A percentile compares a stretch with the other conserved stretches of the same genome.
Evolutionary conservation across 2,113 vertebrate genomes (phyloP).

Genomic region (Pseudopodoces humilis): DNA sequence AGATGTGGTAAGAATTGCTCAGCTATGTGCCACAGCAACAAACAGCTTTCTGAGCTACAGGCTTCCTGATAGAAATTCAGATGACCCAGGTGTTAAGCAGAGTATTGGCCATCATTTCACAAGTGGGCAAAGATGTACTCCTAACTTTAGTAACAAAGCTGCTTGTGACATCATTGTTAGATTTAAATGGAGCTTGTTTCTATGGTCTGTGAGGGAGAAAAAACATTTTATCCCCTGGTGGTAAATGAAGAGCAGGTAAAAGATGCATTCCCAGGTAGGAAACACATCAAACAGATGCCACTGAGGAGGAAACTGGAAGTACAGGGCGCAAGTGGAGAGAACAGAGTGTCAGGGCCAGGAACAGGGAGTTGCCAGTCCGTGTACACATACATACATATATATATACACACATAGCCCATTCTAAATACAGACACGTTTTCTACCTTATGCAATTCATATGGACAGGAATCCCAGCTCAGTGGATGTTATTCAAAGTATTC

Average conservation of each 20-base stretch:
- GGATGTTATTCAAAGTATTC: conserved; percentile 1
- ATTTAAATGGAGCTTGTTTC: background rate
- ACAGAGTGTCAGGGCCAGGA: background rate
- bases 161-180: background rate
- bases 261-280: background rate
- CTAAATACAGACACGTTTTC: background rate
- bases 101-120: background rate
- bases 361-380: background rate
- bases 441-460: background rate
- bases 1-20: background rate
- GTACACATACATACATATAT: no score
- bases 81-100: background rate
- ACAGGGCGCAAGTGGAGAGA: background rate
- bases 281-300: background rate
- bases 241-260: background rate
- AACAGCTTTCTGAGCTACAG: background rate
- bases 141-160: background rate
- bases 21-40: background rate
- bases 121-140: background rate
- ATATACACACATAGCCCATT: fast-evolving
- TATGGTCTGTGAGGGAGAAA: background rate
- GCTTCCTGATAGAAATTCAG: background rate
- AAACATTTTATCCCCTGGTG: background rate
- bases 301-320: background rate
- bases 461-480: background rate